These are phyloP conservation scores for Chironomus riparius DNA, from an alignment of 2,888 invertebrate species.

Conservation along the genomic window DNA sequence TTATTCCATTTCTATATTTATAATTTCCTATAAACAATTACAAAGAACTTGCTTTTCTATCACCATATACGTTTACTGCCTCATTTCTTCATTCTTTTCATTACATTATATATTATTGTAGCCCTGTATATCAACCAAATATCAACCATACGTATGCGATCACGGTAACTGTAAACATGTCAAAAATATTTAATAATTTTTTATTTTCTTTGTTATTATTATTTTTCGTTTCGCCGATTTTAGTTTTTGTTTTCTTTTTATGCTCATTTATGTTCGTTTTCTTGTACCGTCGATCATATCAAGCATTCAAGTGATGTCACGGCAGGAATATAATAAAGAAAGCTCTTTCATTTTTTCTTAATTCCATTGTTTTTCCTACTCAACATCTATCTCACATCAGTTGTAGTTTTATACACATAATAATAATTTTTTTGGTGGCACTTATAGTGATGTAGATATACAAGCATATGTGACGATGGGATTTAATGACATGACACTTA, in stretches of 20 bases:
- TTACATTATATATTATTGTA: not conserved
- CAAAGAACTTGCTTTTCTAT: not conserved
- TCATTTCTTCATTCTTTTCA: not conserved
- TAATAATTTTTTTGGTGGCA: not conserved
- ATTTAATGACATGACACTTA: conserved; percentile 4
- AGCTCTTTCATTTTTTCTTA: not conserved
- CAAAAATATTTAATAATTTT: not conserved
- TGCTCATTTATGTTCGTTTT: conserved; percentile 6
- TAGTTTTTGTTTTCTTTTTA: conserved; percentile 3
- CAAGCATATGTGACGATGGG: not conserved
- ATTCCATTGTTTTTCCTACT: not conserved
- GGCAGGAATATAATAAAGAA: not conserved
- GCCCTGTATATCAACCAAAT: not conserved
- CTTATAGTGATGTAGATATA: not conserved
- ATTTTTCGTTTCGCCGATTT: not conserved
- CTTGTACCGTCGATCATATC: not conserved
- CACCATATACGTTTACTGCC: not conserved
- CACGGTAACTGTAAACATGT: not conserved
- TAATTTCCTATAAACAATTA: too few relatives aligned
- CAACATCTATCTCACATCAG: not conserved
- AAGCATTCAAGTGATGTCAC: conserved; percentile 3
- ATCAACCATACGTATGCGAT: not conserved
- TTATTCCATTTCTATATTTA: too few relatives aligned
- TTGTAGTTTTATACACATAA: not conserved
- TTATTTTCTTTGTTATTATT: not conserved